Evolutionary conservation across 2,113 vertebrate species (phyloP), one percentile per base, ranked within the genome.

Genomic region (Myrmophylax atrothorax): DNA sequence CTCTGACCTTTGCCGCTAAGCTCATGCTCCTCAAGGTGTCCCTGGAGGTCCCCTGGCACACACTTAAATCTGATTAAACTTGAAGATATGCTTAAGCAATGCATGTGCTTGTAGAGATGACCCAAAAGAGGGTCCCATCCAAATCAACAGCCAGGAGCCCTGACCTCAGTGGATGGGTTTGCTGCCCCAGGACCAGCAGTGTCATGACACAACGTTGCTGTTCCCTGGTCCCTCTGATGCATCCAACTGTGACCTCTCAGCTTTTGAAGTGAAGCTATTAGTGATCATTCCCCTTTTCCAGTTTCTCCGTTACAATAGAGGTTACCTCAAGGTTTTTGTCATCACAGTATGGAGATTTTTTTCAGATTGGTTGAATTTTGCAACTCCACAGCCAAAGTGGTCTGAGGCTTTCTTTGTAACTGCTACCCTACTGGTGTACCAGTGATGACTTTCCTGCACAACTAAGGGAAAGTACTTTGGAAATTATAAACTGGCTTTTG

Each of bases 401-500:
- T 89, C 25, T 46, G 17, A 72, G 1, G 4, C 23, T 78, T 84
- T 72, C 25, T 56, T 77, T 70, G 17, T 8, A 64, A 55, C 37
- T 62, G 17, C 38, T 44, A 42, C 38, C 40, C 24, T 4, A 4
- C 9, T 22, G 9, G 6, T 5, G 8, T 28, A 75, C 18, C 0
- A 1, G 53, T 3, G 9, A 63, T 55, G 1, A 63, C 33, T 75
- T 55, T 70, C 22, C 55, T 74, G 35, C 31, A 37, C 2, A 8
- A 58, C 33, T 3, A 37, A 56, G 5, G 37, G 44, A 59, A 70
- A 90, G n/a, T 60, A 74, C 44, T 69, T 93, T 46, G n/a, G 44
- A 89, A 93, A 80, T 85, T 72, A 89, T 38, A 94, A 89, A 94
- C n/a, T 35, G 31, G 31, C 7, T 84, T 90, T 81, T 60, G 52